A percentile compares a stretch with the other conserved stretches of the same genome.
Evolutionary conservation across 2,113 vertebrate species (phyloP).

Genomic region (Plectropomus leopardus): DNA sequence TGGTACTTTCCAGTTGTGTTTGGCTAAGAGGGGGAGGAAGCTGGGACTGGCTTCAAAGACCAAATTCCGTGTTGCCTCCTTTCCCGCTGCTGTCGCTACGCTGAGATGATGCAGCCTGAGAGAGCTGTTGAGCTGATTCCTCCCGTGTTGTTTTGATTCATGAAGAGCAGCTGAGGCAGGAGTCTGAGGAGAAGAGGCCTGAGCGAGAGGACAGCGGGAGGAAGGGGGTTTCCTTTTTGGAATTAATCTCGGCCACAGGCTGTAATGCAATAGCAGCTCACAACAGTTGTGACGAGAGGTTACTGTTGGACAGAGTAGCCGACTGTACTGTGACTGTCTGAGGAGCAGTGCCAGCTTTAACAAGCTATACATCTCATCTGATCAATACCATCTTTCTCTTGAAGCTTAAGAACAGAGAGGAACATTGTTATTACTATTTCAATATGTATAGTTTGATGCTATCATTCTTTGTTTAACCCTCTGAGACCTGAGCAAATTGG

Average conservation of each 20-base stretch:
- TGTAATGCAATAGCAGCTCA: conserved; percentile 42
- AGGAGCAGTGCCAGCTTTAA: background rate
- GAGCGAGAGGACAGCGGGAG: background rate
- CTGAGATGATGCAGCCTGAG: background rate
- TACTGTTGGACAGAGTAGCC: conserved; percentile 39
- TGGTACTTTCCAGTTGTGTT: conserved; percentile 44
- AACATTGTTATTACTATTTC: background rate
- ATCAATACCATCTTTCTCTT: background rate
- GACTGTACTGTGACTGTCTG: background rate
- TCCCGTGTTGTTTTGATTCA: background rate
- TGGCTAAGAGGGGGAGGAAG: conserved; percentile 36
- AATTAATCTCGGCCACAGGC: conserved; percentile 44
- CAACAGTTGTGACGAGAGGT: conserved; percentile 53
- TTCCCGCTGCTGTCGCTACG: background rate
- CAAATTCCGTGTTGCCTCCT: background rate
- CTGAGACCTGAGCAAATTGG: too few species aligned
- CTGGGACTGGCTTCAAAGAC: conserved; percentile 30
- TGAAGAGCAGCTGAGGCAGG: background rate
- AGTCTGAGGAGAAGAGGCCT: background rate
- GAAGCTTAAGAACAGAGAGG: background rate
- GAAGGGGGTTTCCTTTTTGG: conserved; percentile 22
- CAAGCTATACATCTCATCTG: background rate
- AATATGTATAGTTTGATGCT: too few species aligned
- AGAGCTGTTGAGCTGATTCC: background rate
- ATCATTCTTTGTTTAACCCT: too few species aligned